Percentiles rank a stretch among this genome's conserved stretches.
phyloP scores from a whole-genome alignment of 2,888 invertebrate species.

The Dasysyrphus albostriatus region DNA sequence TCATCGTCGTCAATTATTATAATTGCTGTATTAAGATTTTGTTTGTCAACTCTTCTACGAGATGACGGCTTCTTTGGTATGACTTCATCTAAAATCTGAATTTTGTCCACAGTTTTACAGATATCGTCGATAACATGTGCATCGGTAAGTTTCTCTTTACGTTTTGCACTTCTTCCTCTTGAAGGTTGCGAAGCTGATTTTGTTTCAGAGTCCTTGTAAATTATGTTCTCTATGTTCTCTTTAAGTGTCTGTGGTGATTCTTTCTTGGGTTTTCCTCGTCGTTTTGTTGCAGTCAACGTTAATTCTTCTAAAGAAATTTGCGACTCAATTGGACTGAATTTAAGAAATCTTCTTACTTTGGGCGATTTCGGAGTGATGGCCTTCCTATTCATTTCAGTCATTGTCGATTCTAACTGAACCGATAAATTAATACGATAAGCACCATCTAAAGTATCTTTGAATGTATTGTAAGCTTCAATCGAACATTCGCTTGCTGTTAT shows the following conservation, averaged over 20 bases:
- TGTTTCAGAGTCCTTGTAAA: constrained; percentile 45
- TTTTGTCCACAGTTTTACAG: constrained; percentile 48
- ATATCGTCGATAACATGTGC: constrained; percentile 33
- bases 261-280: constrained; percentile 15
- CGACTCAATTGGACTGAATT: constrained; percentile 52
- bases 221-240: constrained; percentile 57
- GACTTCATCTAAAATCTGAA: constrained; percentile 39
- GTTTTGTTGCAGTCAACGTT: neutral
- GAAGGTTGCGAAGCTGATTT: constrained; percentile 13
- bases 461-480: constrained; percentile 45
- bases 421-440: constrained; percentile 47
- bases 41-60: constrained; percentile 19
- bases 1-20: constrained; percentile 58
- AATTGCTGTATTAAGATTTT: constrained; percentile 57
- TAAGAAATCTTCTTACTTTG: constrained; percentile 27
- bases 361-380: constrained; percentile 4
- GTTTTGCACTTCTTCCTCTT: neutral
- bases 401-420: constrained; percentile 49
- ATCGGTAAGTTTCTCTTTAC: constrained; percentile 17
- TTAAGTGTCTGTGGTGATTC: constrained; percentile 50
- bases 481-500: constrained; percentile 69
- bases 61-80: constrained; percentile 19
- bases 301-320: neutral
- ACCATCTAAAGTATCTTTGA: constrained; percentile 50
- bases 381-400: constrained; percentile 35